A percentile compares a stretch with the other conserved stretches of the same genome.
Evolutionary conservation across 1,140 invertebrate species (phyloP).

Genomic region (Streblospio benedicti): DNA sequence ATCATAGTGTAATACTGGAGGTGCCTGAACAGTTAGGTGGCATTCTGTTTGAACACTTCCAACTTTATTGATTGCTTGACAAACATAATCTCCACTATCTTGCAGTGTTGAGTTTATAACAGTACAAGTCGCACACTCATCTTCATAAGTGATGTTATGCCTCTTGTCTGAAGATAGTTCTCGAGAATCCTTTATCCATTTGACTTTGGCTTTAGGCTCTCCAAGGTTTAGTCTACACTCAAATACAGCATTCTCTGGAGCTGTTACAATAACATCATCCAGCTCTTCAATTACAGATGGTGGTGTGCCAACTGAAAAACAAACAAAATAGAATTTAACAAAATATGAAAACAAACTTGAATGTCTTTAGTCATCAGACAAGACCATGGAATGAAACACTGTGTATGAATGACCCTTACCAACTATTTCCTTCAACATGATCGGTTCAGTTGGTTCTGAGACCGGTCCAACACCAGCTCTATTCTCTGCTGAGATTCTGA

Average conservation of each 20-base stretch:
- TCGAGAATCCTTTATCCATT: slow-evolving; percentile 66
- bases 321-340: no score
- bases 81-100: slow-evolving; percentile 17
- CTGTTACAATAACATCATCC: slow-evolving; percentile 3
- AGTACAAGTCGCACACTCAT: slow-evolving; percentile 13
- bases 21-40: slow-evolving; percentile 37
- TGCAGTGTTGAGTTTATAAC: slow-evolving; percentile 13
- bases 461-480: slow-evolving; percentile 88
- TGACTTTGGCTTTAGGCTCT: slow-evolving; percentile 21
- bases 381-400: no score
- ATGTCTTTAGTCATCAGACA: no score
- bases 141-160: slow-evolving; percentile 11
- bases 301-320: slow-evolving; percentile 15
- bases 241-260: slow-evolving; percentile 10
- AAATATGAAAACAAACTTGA: no score
- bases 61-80: slow-evolving; percentile 59
- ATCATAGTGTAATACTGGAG: slow-evolving; percentile 10
- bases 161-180: slow-evolving; percentile 27
- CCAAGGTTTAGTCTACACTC: slow-evolving; percentile 8
- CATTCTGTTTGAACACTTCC: slow-evolving; percentile 63
- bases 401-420: no score
- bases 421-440: slow-evolving; percentile 87
- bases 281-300: slow-evolving; percentile 10
- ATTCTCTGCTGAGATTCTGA: slow-evolving; percentile 55
- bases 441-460: slow-evolving; percentile 74